Percentiles rank a stretch among this genome's conserved stretches.
These are phyloP conservation scores for Pollenia amentaria DNA, from an alignment of 2,888 invertebrate species.

Conservation along the genomic window DNA sequence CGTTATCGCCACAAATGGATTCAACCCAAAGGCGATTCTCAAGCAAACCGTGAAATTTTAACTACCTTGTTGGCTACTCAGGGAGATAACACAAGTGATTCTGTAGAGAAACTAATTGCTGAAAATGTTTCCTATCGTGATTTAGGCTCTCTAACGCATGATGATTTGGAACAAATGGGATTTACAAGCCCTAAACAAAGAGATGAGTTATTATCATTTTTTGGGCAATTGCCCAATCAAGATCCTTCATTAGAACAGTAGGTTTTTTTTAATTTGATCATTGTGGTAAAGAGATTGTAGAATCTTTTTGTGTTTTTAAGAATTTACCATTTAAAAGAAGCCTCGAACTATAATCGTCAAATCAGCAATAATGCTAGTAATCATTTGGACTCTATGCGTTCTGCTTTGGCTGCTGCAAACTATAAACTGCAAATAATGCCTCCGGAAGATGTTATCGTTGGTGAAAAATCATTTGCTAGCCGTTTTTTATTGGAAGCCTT, in stretches of 20 bases:
- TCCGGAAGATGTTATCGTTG: constrained; percentile 82
- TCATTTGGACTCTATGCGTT: constrained; percentile 80
- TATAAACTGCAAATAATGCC: constrained; percentile 81
- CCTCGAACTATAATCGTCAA: constrained; percentile 78
- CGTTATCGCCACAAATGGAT: constrained; percentile 76
- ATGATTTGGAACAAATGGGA: constrained; percentile 81
- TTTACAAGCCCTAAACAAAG: constrained; percentile 77
- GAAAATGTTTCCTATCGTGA: constrained; percentile 81
- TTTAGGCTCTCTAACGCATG: constrained; percentile 78
- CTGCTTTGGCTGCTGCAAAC: constrained; percentile 81
- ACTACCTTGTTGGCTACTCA: constrained; percentile 75
- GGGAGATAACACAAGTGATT: constrained; percentile 70
- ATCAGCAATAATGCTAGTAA: constrained; percentile 79
- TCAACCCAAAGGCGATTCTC: constrained; percentile 67
- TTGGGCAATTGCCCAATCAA: constrained; percentile 80
- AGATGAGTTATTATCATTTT: constrained; percentile 78
- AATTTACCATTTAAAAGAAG: constrained; percentile 76
- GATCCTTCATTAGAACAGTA: constrained; percentile 79
- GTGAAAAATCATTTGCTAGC: constrained; percentile 83
- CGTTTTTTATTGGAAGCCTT: constrained; percentile 82
- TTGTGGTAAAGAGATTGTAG: background rate
- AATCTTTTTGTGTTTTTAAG: constrained; percentile 60
- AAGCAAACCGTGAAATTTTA: constrained; percentile 77
- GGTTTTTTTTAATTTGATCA: background rate
- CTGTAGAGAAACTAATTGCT: constrained; percentile 78